Evolutionary conservation across 2,113 vertebrate species (phyloP).

Genomic region (Stegostoma tigrinum): DNA sequence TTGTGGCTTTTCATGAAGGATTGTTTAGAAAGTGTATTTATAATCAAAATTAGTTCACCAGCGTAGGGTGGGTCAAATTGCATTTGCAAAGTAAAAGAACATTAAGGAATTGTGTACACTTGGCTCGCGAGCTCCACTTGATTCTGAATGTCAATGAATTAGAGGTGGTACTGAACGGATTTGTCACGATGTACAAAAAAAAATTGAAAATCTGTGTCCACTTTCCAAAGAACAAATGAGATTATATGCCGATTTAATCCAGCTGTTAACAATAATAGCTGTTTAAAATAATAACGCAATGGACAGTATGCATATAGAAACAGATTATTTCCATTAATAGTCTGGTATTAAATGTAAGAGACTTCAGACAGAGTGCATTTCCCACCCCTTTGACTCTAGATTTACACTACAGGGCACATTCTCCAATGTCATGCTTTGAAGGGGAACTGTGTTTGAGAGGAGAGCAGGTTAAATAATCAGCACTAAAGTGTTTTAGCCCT

Average conservation of each 20-base stretch:
- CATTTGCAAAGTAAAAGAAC: neutral
- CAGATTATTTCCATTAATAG: neutral
- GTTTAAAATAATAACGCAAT: neutral
- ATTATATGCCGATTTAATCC: neutral
- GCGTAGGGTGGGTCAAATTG: neutral
- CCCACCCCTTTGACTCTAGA: neutral
- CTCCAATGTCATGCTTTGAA: neutral
- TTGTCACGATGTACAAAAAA: neutral
- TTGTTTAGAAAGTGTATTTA: neutral
- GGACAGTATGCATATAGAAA: neutral
- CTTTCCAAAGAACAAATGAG: neutral
- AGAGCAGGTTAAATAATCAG: neutral
- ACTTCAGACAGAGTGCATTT: neutral
- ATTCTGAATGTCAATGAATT: neutral
- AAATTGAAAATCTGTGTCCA: neutral
- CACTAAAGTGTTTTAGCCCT: neutral
- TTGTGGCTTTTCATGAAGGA: neutral
- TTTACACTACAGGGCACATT: neutral
- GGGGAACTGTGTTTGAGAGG: neutral
- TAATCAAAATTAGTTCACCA: neutral
- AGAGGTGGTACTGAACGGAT: neutral
- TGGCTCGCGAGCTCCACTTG: neutral
- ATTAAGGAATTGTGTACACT: neutral
- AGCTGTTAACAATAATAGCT: neutral
- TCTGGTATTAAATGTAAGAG: neutral